A percentile compares a stretch with the other conserved stretches of the same genome.
These are phyloP conservation scores for Drosophila ficusphila DNA, from an alignment of 1,140 invertebrate species.

Conservation along the genomic window DNA sequence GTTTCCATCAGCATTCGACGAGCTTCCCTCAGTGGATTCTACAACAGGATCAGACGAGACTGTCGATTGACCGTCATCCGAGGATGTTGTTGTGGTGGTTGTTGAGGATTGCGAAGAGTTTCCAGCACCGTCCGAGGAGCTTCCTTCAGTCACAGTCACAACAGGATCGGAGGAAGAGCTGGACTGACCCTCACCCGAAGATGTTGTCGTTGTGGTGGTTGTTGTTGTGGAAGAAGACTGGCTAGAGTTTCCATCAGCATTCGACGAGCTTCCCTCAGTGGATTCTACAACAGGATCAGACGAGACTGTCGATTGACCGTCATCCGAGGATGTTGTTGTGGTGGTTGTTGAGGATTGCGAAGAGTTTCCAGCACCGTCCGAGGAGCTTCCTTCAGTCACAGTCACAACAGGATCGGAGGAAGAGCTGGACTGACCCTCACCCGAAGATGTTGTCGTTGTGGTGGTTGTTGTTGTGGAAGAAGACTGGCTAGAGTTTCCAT, in stretches of 20 bases:
- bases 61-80: not conserved
- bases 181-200: not conserved
- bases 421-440: not conserved
- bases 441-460: not conserved
- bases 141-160: not conserved
- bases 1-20: not conserved
- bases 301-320: not conserved
- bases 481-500: not conserved
- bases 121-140: not conserved
- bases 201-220: not conserved
- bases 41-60: not conserved
- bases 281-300: not conserved
- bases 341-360: not conserved
- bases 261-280: not conserved
- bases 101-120: not conserved
- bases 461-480: slow-evolving; percentile 1
- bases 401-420: not conserved
- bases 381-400: not conserved
- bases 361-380: not conserved
- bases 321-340: not conserved
- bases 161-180: not conserved
- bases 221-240: not conserved
- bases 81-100: not conserved
- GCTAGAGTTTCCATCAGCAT: not conserved
- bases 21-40: not conserved